These are phyloP conservation scores for Drosophila tsacasi DNA, from an alignment of 1,140 invertebrate species.

Conservation along the genomic window DNA sequence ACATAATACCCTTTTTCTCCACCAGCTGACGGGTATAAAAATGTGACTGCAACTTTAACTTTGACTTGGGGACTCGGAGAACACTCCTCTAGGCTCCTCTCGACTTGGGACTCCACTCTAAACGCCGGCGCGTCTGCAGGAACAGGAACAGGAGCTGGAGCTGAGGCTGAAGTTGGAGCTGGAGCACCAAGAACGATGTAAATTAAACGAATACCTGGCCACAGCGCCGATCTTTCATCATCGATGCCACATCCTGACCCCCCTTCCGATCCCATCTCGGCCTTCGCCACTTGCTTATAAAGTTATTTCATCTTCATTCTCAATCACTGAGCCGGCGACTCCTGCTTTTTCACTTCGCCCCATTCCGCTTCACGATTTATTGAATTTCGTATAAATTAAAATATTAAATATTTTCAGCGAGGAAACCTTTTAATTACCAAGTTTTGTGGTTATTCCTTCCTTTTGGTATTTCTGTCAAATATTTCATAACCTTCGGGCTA, in stretches of 20 bases:
- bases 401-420: slow-evolving; percentile 78
- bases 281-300: slow-evolving; percentile 45
- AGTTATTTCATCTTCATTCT: slow-evolving; percentile 64
- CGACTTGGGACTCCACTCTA: slow-evolving; percentile 42
- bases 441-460: slow-evolving; percentile 22
- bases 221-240: slow-evolving; percentile 81
- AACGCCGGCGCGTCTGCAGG: slow-evolving; percentile 76
- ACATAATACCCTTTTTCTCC: not conserved
- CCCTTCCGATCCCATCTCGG: not conserved
- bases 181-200: slow-evolving; percentile 66
- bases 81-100: slow-evolving; percentile 31
- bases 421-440: slow-evolving; percentile 75
- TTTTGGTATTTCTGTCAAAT: slow-evolving; percentile 50
- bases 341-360: slow-evolving; percentile 29
- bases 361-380: slow-evolving; percentile 68
- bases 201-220: slow-evolving; percentile 75
- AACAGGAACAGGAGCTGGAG: slow-evolving; percentile 30
- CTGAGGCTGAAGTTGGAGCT: slow-evolving; percentile 11
- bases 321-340: slow-evolving; percentile 67
- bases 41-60: slow-evolving; percentile 45
- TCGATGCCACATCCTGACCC: slow-evolving; percentile 35
- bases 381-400: slow-evolving; percentile 84
- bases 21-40: slow-evolving; percentile 22
- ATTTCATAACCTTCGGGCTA: slow-evolving; percentile 37
- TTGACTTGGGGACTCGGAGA: slow-evolving; percentile 8